Base-by-base conservation (phyloP, 2,888 invertebrate species). In the Dione vanillae region DNA sequence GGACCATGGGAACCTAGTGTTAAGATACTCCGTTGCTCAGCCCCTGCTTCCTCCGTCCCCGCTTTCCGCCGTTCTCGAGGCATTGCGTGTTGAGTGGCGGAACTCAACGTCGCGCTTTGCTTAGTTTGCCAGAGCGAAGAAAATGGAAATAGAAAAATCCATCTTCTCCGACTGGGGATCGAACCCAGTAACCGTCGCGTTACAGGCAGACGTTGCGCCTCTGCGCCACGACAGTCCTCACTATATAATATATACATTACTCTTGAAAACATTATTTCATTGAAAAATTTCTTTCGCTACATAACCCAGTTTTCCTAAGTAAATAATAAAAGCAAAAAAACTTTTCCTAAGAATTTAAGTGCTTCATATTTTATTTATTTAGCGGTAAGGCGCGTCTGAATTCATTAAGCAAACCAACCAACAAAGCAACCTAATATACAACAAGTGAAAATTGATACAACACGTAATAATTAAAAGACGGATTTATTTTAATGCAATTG, bases 291-390 rank as follows among this genome's bases (percentile, higher is more conserved):
- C 14, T 16, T 61, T n/a, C 27, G 43, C 45, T 45, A 45, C 27
- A 47, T 61, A 45, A 61, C 16, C 45, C 11, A 35, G 16, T 61
- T 61, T 45, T 61, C 11, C 37, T 40, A 40, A 40, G 14, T 37
- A 51, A 51, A 65, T 41, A 65, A 65, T 65, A 37, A 51, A 10
- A 11, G 51, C n/a, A 52, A n/a, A 41, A 49, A 65, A 65, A 14
- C 14, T 51, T 40, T 51, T 2, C 11, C n/a, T 41, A 52, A 65
- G 65, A 65, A 41, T 65, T 65, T 52, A 65, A 52, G 51, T 65
- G 65, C 65, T 65, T 65, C 20, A 65, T 65, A 40, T 65, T 51
- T 51, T 51, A 65, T 65, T 65, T 52, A 65, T 52, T 52, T 37
- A 37, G 51, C 65, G 40, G 65, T 52, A 12, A 65, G 51, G 40